phyloP scores from a whole-genome alignment of 2,888 invertebrate species.

The Cyrtodaria siliqua region DNA sequence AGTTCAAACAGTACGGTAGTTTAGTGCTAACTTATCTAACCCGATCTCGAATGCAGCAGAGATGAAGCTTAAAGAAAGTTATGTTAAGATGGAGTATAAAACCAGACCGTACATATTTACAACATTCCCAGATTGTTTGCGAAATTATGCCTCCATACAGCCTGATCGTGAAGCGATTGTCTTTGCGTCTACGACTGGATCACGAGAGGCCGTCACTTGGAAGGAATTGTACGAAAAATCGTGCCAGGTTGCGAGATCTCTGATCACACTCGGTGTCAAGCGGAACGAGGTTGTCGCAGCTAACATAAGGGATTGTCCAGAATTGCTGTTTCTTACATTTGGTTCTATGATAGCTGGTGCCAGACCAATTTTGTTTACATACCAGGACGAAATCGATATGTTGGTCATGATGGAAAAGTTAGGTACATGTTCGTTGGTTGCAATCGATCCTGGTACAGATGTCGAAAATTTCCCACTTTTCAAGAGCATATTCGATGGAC shows the following conservation, averaged over 20 bases:
- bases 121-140: too few relatives aligned
- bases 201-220: conserved; percentile 28
- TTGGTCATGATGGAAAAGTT: conserved; percentile 35
- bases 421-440: conserved; percentile 22
- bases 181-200: conserved; percentile 15
- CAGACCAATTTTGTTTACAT: conserved; percentile 33
- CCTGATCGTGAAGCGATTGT: conserved; percentile 35
- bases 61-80: too few relatives aligned
- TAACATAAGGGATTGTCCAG: conserved; percentile 42
- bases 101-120: too few relatives aligned
- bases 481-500: conserved; percentile 10
- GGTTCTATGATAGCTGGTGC: conserved; percentile 41
- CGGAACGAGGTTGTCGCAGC: conserved; percentile 28
- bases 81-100: too few relatives aligned
- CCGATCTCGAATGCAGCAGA: too few relatives aligned
- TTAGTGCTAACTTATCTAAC: too few relatives aligned
- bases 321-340: conserved; percentile 39
- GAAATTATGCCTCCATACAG: too few relatives aligned
- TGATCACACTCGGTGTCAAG: conserved; percentile 31
- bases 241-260: conserved; percentile 8
- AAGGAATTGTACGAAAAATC: conserved; percentile 37
- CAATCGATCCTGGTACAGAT: conserved; percentile 32
- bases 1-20: too few relatives aligned
- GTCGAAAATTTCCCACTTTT: conserved; percentile 33
- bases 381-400: conserved; percentile 47